Evolutionary conservation across 2,888 invertebrate species (phyloP), one percentile per base, ranked within the genome.

Genomic region (Habroteleia sp.): DNA sequence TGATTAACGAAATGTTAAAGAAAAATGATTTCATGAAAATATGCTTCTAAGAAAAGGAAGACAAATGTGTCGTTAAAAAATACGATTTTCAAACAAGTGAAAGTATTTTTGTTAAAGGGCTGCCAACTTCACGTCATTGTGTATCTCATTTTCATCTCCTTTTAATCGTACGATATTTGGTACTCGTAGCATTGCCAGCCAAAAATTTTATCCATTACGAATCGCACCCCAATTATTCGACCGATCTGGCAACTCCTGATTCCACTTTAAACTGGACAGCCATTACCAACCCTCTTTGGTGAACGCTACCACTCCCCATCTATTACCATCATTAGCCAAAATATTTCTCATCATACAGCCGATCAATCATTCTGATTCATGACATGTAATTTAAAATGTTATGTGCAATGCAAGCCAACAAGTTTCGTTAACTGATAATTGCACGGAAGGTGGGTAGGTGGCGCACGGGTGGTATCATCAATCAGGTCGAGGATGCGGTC

Each of bases 401-500:
- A 58, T 27, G 46, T 33, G 35, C 27, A 56, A 17, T 39, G 39
- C 54, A 23, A 29, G 25, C 16, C 37, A 39, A 42, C 46, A 14
- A 39, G 8, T 73, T 60, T 66, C 48, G 66, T 50, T 44, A 48
- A 52, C 42, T 52, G 48, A 56, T 66, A 66, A 66, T 54, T 73
- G 73, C 16, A 29, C 37, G 31, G 35, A 20, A 31, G 46, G 63
- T 10, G 3, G 35, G 17, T 48, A 31, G 54, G 39, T 37, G 35
- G 42, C 42, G 44, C 42, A 10, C 48, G 11, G 37, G 48, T 52
- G 58, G 35, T 42, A 54, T 44, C 74, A 65, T 71, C 60, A 60
- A 66, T 75, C 66, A 66, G 62, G 42, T 33, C 50, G 42, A 65
- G 74, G 66, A 65, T 60, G 71, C 46, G 65, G 68, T 62, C 44